Evolutionary conservation across 1,140 invertebrate genomes (phyloP).

Genomic region (Phthorimaea operculella): DNA sequence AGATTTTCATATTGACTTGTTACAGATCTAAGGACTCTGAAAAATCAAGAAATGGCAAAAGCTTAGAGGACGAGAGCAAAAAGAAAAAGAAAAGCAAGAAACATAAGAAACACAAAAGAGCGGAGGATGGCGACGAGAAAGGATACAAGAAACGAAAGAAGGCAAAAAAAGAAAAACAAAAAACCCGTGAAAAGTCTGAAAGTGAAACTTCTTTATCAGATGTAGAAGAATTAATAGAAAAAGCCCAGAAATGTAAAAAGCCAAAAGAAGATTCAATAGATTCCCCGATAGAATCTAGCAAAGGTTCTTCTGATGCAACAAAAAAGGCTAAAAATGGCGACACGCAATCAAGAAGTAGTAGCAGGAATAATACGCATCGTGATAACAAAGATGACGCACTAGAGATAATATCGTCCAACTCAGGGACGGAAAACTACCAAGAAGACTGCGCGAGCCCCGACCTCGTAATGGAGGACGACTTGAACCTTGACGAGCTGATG

Average conservation of each 20-base stretch:
- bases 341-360: slow-evolving; percentile 42
- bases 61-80: slow-evolving; percentile 33
- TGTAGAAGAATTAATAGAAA: slow-evolving; percentile 48
- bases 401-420: slow-evolving; percentile 77
- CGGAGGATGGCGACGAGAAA: slow-evolving; percentile 38
- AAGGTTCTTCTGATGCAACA: slow-evolving; percentile 1
- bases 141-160: slow-evolving; percentile 42
- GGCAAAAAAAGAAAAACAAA: slow-evolving; percentile 43
- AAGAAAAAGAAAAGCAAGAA: slow-evolving; percentile 68
- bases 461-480: slow-evolving; percentile 82
- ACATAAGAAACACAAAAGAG: slow-evolving; percentile 63
- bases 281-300: neutral
- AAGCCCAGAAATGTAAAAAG: slow-evolving; percentile 30
- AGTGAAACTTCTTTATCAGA: slow-evolving; percentile 57
- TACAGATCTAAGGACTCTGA: slow-evolving; percentile 36
- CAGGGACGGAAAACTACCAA: slow-evolving; percentile 75
- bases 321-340: slow-evolving; percentile 43
- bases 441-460: slow-evolving; percentile 81
- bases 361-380: slow-evolving; percentile 30
- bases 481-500: slow-evolving; percentile 89
- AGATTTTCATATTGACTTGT: slow-evolving; percentile 24
- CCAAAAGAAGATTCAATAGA: slow-evolving; percentile 19
- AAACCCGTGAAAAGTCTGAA: slow-evolving; percentile 34
- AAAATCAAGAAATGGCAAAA: slow-evolving; percentile 28
- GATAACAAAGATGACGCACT: slow-evolving; percentile 41